Evolutionary conservation across 2,113 vertebrate species (phyloP), one percentile per base, ranked within the genome.

Genomic region (Poecilia latipinna): DNA sequence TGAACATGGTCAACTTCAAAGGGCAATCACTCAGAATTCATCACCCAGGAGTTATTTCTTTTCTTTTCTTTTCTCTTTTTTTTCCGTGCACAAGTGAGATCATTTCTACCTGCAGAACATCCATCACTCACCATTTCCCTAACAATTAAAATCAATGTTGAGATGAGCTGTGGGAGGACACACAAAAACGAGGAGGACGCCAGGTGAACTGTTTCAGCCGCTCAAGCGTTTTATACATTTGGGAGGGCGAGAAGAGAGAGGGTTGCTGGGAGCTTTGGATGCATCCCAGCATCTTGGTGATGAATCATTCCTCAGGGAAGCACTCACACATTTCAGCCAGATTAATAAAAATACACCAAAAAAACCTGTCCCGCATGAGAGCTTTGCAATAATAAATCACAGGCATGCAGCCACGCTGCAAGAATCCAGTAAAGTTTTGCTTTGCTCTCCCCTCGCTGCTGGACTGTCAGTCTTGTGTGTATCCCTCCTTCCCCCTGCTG

Each of bases 271-370:
- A 64, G 78, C 72, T 72, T 72, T 78, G 86, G 79, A 80, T 70
- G 67, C 66, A 8, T 85, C 65, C 70, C 39, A 26, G 66, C 60
- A 44, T 85, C 77, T 75, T 65, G 26, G 84, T 70, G 77, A 92
- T 92, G 85, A 91, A 91, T 93, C 88, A 87, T 88, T 85, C 82
- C 79, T 82, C 79, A 37, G 77, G 75, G 79, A 88, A 68, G 72
- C 86, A 75, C 88, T 90, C 84, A 74, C 88, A 86, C 82, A 84
- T 79, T 90, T 87, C 80, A 86, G 80, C 82, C 82, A 75, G 74
- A 90, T 92, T 93, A 90, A 93, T 92, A 89, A 85, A 86, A 57
- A 90, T 86, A 74, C 80, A 84, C 71, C 77, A 68, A 78, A 89
- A 91, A 91, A 85, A 78, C 4, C 78, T 78, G 77, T 88, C 75